phyloP scores from a whole-genome alignment of 2,888 invertebrate genomes.

The Microdon myrmicae region DNA sequence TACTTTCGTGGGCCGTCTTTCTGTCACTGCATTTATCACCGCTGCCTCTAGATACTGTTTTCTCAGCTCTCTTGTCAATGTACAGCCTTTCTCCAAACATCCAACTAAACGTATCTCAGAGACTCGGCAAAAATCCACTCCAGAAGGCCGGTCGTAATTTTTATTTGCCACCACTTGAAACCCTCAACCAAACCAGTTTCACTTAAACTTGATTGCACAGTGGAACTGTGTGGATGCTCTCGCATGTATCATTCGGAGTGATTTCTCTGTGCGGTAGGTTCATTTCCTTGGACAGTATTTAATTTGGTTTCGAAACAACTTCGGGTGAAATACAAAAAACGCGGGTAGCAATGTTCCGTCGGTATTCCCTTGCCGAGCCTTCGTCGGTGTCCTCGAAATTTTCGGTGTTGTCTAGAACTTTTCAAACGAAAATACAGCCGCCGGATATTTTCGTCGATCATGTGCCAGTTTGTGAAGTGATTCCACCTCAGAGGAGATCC shows the following conservation, averaged over 20 bases:
- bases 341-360: slow-evolving; percentile 61
- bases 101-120: too few relatives aligned
- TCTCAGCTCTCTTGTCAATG: too few relatives aligned
- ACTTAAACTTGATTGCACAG: slow-evolving; percentile 25
- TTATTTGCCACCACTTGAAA: too few relatives aligned
- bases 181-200: slow-evolving; percentile 37
- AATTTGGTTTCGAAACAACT: neutral
- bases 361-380: slow-evolving; percentile 65
- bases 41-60: too few relatives aligned
- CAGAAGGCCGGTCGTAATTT: too few relatives aligned
- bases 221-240: slow-evolving; percentile 24
- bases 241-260: slow-evolving; percentile 6
- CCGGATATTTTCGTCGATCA: slow-evolving; percentile 54
- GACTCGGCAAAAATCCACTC: too few relatives aligned
- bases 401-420: slow-evolving; percentile 58
- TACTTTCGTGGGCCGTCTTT: too few relatives aligned
- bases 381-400: slow-evolving; percentile 57
- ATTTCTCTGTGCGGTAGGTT: too few relatives aligned
- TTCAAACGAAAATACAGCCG: slow-evolving; percentile 34
- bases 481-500: slow-evolving; percentile 57
- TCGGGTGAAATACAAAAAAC: slow-evolving; percentile 13
- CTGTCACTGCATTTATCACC: too few relatives aligned
- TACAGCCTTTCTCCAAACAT: too few relatives aligned
- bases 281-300: too few relatives aligned
- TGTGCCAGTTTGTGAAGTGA: slow-evolving; percentile 56